Evolutionary conservation across 2,888 invertebrate species (phyloP).

Genomic region (Parnassius glacialis): DNA sequence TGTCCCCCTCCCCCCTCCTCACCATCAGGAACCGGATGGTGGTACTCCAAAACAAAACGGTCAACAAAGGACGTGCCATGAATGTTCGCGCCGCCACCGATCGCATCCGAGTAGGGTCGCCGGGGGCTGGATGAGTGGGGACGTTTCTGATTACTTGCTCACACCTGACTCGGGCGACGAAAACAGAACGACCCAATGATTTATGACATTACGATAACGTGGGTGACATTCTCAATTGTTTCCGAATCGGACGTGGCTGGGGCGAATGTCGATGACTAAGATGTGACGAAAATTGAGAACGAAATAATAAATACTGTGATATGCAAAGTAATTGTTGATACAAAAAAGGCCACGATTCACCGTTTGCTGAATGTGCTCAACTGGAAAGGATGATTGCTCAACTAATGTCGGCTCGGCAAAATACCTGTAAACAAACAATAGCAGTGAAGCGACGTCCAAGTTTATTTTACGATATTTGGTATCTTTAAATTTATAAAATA

Average conservation of each 20-base stretch:
- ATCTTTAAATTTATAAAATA: constrained; percentile 54
- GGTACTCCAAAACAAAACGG: constrained; percentile 80
- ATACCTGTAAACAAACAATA: constrained; percentile 67
- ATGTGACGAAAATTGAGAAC: constrained; percentile 46
- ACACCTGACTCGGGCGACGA: constrained; percentile 65
- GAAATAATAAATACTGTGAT: constrained; percentile 47
- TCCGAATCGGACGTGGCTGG: constrained; percentile 38
- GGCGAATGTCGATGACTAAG: constrained; percentile 45
- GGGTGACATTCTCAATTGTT: constrained; percentile 39
- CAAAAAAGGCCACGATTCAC: constrained; percentile 42
- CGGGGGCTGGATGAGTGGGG: constrained; percentile 43
- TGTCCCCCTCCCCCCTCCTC: constrained; percentile 74
- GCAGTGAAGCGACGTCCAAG: constrained; percentile 41
- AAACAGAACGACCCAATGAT: constrained; percentile 42
- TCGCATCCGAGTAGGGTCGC: constrained; percentile 53
- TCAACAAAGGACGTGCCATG: constrained; percentile 80
- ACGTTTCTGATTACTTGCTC: constrained; percentile 54
- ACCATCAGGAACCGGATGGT: constrained; percentile 79
- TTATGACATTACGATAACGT: constrained; percentile 37
- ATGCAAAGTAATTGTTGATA: constrained; percentile 57
- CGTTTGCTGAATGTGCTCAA: constrained; percentile 60
- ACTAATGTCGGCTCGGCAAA: constrained; percentile 56
- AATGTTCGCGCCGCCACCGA: constrained; percentile 73
- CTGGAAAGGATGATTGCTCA: constrained; percentile 64
- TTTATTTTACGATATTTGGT: constrained; percentile 50